Base-by-base conservation (phyloP, 2,888 invertebrate species). In the Orthosia gothica region DNA sequence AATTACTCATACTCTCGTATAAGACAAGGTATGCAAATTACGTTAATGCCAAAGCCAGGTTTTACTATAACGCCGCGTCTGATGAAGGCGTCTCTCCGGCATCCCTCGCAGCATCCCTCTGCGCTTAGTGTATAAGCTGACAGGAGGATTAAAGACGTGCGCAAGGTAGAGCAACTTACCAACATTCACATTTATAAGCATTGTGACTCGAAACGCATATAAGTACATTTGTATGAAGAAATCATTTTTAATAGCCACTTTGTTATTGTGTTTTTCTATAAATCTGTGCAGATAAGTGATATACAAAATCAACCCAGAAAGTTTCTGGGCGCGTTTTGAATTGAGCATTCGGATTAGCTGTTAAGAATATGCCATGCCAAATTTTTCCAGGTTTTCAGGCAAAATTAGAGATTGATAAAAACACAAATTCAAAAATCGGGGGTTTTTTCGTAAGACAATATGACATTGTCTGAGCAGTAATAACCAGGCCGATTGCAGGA, bases 131-230 rank as follows among this genome's bases (percentile, higher is more conserved):
- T 69, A 15, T 85, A 81, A 87, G 85, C 87, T 83, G 84, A 84
- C 86, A 85, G 79, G 50, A 76, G 79, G 85, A 88, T 89, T 89
- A 86, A 82, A 81, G 61, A 66, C 74, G 52, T 32, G 52, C 40
- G 76, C 72, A 15, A 57, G 70, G 66, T 61, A 52, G 49, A 64
- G 63, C 61, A 67, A 83, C 58, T 67, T 70, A 72, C 67, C 71
- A 65, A 77, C 72, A 57, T 70, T 76, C 62, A 68, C 62, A 76
- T 80, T 83, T 67, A 32, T 54, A 18, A 74, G 40, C 52, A 20
- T 72, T 66, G 45, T 23, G 50, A 54, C 68, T 16, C 11, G n/a
- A 70, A 59, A 68, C 9, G 1, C 20, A 59, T 52, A 49, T 73
- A 40, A 9, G 40, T 40, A 67, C 32, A 55, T 75, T 64, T 16